Conservation (phyloP, 2,113 vertebrate genomes). For the Oxyruncus cristatus region DNA sequence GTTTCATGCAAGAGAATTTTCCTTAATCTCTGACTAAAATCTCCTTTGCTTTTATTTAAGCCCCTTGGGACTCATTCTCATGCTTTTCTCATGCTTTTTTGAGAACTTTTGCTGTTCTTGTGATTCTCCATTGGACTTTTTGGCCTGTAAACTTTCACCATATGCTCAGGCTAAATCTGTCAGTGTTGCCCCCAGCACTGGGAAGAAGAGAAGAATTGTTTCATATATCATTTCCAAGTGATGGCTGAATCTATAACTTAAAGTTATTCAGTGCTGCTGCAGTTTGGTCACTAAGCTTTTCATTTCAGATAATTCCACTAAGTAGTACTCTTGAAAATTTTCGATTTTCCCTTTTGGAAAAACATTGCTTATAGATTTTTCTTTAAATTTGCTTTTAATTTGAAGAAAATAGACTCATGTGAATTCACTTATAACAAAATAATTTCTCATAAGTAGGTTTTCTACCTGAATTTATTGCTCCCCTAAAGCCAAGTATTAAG, state of each 20-base stretch:
- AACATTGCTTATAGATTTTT: background rate
- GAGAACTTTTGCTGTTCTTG: background rate
- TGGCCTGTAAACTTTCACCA: background rate
- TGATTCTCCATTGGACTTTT: background rate
- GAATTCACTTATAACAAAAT: background rate
- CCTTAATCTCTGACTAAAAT: constrained; percentile 16
- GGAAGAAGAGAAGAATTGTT: background rate
- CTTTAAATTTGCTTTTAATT: background rate
- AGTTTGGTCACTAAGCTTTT: background rate
- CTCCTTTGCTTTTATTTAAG: constrained; percentile 32
- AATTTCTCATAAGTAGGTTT: background rate
- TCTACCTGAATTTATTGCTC: background rate
- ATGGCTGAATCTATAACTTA: background rate
- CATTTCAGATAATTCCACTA: background rate
- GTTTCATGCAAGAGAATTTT: background rate
- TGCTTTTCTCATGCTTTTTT: constrained; percentile 9
- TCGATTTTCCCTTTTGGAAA: background rate
- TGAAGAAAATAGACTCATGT: background rate
- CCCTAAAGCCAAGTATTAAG: background rate
- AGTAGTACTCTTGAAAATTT: background rate
- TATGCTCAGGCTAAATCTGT: background rate
- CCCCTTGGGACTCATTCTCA: background rate
- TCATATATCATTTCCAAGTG: background rate
- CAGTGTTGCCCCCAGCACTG: background rate
- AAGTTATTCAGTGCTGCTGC: background rate